Evolutionary conservation across 1,140 invertebrate genomes (phyloP).

Genomic region (Adoxophyes honmai): DNA sequence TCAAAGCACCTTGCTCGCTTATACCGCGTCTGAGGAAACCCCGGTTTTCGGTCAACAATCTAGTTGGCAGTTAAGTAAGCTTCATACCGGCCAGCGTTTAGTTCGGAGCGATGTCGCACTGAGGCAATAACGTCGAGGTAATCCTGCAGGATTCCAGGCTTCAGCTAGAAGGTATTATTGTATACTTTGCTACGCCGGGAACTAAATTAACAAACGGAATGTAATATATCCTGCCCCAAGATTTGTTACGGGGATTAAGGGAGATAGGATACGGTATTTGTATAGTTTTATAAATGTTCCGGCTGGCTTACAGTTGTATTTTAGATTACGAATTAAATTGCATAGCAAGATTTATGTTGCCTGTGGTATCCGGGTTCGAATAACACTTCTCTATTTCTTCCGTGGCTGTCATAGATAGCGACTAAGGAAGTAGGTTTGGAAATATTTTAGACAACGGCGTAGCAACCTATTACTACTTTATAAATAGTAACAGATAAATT

Average conservation of each 20-base stretch:
- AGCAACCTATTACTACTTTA: too few relatives aligned
- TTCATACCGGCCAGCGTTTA: slow-evolving; percentile 30
- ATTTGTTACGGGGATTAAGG: slow-evolving; percentile 29
- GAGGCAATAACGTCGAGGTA: slow-evolving; percentile 56
- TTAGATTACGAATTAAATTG: too few relatives aligned
- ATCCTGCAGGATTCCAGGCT: slow-evolving; percentile 52
- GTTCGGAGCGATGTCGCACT: slow-evolving; percentile 29
- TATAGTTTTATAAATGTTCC: slow-evolving; percentile 17
- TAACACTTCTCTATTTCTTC: too few relatives aligned
- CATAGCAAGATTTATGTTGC: too few relatives aligned
- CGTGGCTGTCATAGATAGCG: too few relatives aligned
- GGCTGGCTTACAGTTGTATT: neutral
- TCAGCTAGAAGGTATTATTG: slow-evolving; percentile 43
- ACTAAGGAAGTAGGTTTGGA: too few relatives aligned
- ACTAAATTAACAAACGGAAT: slow-evolving; percentile 51
- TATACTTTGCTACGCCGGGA: slow-evolving; percentile 32
- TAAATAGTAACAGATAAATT: too few relatives aligned
- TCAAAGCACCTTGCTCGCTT: neutral
- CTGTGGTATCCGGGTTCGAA: too few relatives aligned
- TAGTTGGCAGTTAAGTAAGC: neutral
- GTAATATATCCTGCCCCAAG: slow-evolving; percentile 34
- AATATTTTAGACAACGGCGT: too few relatives aligned
- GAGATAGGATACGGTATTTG: slow-evolving; percentile 12
- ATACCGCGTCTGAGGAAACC: neutral
- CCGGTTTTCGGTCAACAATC: slow-evolving; percentile 8